phyloP scores from a whole-genome alignment of 2,113 vertebrate species.

The Engraulis encrasicolus region DNA sequence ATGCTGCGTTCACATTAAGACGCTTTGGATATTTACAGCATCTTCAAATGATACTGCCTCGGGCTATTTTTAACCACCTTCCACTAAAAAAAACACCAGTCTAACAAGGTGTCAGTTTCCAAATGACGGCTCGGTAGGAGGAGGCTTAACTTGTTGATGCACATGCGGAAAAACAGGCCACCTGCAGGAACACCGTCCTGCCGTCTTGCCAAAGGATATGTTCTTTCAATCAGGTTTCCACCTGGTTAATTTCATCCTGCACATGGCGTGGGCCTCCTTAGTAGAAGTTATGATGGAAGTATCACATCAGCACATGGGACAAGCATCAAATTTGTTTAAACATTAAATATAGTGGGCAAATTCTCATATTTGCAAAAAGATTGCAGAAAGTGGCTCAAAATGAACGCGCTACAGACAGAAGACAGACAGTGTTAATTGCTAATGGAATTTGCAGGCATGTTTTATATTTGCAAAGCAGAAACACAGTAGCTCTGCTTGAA shows the following conservation, averaged over 20 bases:
- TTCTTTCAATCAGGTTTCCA: not conserved
- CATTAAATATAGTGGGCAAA: too few species aligned
- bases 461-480: not conserved
- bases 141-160: not conserved
- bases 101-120: not conserved
- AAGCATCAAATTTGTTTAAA: too few species aligned
- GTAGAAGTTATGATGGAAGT: too few species aligned
- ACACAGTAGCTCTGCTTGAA: not conserved
- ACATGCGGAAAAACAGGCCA: not conserved
- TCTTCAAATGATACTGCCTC: not conserved
- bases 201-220: not conserved
- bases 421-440: not conserved
- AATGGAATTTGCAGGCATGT: not conserved
- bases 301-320: too few species aligned
- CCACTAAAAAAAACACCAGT: not conserved
- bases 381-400: not conserved
- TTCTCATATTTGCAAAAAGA: too few species aligned
- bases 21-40: not conserved
- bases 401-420: not conserved
- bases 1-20: not conserved
- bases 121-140: slow-evolving; percentile 6
- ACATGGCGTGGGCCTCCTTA: too few species aligned
- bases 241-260: not conserved
- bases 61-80: not conserved
- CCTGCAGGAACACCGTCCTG: not conserved